Conservation (phyloP, 1,140 invertebrate genomes). For the Drosophila tsacasi region DNA sequence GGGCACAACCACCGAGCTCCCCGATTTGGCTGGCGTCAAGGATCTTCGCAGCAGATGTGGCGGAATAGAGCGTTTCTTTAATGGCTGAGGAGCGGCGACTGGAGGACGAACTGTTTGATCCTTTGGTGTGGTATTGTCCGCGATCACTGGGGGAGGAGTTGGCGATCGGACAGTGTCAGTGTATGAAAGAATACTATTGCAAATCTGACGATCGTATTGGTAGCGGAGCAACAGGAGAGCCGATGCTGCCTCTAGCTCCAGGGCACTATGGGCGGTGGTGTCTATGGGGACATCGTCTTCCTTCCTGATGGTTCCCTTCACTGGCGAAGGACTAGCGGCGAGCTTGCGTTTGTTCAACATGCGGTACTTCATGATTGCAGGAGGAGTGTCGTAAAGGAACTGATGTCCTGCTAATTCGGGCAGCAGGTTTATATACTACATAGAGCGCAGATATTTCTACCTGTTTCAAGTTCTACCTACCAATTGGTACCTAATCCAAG, state of each 20-base stretch:
- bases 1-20: neutral
- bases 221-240: constrained; percentile 70
- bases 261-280: constrained; percentile 18
- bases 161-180: constrained; percentile 7
- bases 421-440: constrained; percentile 36
- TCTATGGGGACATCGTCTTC: neutral
- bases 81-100: constrained; percentile 33
- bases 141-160: constrained; percentile 16
- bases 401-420: constrained; percentile 11
- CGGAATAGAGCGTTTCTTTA: constrained; percentile 65
- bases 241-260: constrained; percentile 67
- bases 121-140: constrained; percentile 56
- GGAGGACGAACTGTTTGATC: constrained; percentile 39
- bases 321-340: constrained; percentile 17
- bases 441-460: neutral
- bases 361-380: constrained; percentile 38
- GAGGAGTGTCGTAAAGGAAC: constrained; percentile 13
- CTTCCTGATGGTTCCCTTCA: neutral
- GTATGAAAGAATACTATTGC: constrained; percentile 14
- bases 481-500: constrained; percentile 31
- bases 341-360: constrained; percentile 42
- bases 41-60: constrained; percentile 47
- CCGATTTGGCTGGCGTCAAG: constrained; percentile 40
- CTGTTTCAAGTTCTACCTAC: constrained; percentile 27
- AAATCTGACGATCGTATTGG: constrained; percentile 46